Evolutionary conservation across 2,888 invertebrate genomes (phyloP), one percentile per base, ranked within the genome.

Genomic region (Trilocha varians): DNA sequence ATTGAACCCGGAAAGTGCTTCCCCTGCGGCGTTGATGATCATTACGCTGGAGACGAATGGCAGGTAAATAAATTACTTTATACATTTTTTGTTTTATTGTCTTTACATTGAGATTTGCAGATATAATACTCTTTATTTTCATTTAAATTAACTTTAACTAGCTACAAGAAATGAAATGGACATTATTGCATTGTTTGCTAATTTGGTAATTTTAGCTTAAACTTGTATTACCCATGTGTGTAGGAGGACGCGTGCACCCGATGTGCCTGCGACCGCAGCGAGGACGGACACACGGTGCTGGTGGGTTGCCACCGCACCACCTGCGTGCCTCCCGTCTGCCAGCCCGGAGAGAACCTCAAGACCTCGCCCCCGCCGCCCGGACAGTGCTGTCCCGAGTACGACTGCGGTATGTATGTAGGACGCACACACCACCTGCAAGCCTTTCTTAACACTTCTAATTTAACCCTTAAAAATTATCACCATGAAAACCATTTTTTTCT

Each of bases 201-300:
- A n/a, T n/a, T n/a, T n/a, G n/a, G n/a, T n/a, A n/a, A n/a, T n/a
- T n/a, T n/a, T n/a, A n/a, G n/a, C n/a, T n/a, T n/a, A n/a, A n/a
- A n/a, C n/a, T n/a, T n/a, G n/a, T n/a, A n/a, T n/a, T 14, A 5
- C 8, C 17, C 2, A 33, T 8, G 25, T 32, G 86, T 43, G 71
- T 88, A 45, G 94, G 92, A 43, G 90, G 91, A 93, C 58, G 89
- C 90, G 32, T 95, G 95, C 64, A 93, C 91, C 0, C 87, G 77
- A 14, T 95, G 95, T 62, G 78, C 84, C 17, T 95, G 95, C 66
- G 85, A 85, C 41, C 78, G 71, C 39, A 49, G 66, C n/a, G 1
- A 59, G 0, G 57, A 48, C 0, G 57, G 57, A 37, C 48, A 51
- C 45, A 52, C 47, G 40, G 83, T 65, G 82, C 89, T 52, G 47